Percentiles rank a stretch among this genome's conserved stretches.
Conservation (phyloP, 2,113 vertebrate genomes). For the Clarias macrocephalus region DNA sequence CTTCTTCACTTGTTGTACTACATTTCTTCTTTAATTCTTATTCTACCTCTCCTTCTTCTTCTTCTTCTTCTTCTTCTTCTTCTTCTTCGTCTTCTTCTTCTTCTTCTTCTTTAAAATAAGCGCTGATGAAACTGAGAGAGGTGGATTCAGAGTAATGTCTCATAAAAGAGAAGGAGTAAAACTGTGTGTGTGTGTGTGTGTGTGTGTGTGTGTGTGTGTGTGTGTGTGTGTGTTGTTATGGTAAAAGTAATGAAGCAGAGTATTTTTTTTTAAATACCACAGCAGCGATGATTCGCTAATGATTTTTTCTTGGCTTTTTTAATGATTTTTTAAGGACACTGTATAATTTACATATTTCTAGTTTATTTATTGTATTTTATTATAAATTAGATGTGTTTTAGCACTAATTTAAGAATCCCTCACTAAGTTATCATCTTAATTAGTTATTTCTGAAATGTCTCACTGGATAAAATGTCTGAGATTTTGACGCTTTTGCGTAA, state of each 20-base stretch:
- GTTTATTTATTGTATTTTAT: no score
- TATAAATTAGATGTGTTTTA: no score
- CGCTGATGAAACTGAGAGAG: not conserved
- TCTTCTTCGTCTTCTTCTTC: not conserved
- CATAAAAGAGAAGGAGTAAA: not conserved
- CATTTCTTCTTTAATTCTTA: not conserved
- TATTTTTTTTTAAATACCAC: no score
- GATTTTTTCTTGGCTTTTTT: no score
- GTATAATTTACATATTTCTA: no score
- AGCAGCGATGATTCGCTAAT: no score
- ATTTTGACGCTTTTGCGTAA: not conserved
- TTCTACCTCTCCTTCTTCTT: not conserved
- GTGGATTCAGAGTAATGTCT: not conserved
- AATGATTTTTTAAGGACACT: no score
- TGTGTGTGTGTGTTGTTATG: not conserved
- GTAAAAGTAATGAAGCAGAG: no score
- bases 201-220: not conserved
- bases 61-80: not conserved
- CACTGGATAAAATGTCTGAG: not conserved
- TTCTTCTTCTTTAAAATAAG: not conserved
- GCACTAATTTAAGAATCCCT: not conserved
- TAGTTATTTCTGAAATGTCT: not conserved
- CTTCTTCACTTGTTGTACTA: not conserved
- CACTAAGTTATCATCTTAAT: not conserved
- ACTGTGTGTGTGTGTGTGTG: not conserved